Evolutionary conservation across 1,140 invertebrate genomes (phyloP).

Genomic region (Diorhabda elongata): DNA sequence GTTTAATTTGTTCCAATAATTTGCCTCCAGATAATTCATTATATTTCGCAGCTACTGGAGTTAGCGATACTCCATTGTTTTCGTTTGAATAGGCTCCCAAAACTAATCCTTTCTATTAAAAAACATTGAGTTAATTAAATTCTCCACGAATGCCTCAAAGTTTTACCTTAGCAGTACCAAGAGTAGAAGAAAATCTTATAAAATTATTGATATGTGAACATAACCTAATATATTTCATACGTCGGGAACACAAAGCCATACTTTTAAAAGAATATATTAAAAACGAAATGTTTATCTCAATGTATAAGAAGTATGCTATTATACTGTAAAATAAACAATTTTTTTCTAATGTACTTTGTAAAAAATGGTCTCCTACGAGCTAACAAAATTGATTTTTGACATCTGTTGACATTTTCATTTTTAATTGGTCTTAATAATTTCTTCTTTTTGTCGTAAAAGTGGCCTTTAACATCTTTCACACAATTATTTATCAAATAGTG

Average conservation of each 20-base stretch:
- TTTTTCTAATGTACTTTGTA: no score
- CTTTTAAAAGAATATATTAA: conserved; percentile 2
- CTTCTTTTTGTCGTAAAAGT: no score
- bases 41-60: conserved; percentile 51
- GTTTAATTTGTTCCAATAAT: conserved; percentile 49
- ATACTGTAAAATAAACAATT: no score
- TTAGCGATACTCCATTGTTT: conserved; percentile 49
- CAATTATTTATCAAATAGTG: no score
- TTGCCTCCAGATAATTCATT: conserved; percentile 51
- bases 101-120: conserved; percentile 53
- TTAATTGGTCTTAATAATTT: no score
- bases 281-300: no score
- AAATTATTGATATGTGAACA: conserved; percentile 20
- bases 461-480: no score
- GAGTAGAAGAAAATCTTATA: conserved; percentile 24
- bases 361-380: no score
- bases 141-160: neutral
- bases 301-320: no score
- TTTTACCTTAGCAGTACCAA: conserved; percentile 20
- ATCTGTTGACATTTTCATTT: no score
- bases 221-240: conserved; percentile 31
- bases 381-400: no score
- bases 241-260: conserved; percentile 28
- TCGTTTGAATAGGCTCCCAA: conserved; percentile 55
- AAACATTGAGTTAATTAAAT: conserved; percentile 1